Percentiles rank a stretch among this genome's conserved stretches.
Evolutionary conservation across 2,888 invertebrate species (phyloP).

Genomic region (Iselma pallidipennis): DNA sequence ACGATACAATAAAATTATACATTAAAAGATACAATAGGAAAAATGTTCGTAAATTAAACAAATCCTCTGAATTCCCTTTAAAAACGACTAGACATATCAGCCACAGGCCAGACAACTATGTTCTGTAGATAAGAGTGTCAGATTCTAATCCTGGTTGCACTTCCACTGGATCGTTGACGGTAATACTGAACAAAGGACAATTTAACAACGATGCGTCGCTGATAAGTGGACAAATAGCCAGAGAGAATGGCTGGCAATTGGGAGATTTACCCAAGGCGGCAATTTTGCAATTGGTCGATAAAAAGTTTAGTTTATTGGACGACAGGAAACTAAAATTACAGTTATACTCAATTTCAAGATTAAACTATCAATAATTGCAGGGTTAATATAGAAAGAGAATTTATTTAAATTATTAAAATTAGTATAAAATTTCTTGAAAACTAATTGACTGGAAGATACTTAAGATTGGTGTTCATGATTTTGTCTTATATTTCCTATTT

Average conservation of each 20-base stretch:
- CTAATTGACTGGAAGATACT: too few relatives aligned
- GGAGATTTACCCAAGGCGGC: neutral
- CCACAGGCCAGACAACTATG: neutral
- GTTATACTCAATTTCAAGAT: neutral
- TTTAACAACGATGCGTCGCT: slow-evolving; percentile 17
- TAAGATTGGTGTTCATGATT: too few relatives aligned
- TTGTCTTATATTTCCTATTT: neutral
- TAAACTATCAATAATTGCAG: neutral
- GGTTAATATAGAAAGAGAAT: neutral
- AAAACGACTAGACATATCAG: neutral
- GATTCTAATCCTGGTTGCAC: slow-evolving; percentile 20
- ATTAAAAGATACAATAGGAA: neutral
- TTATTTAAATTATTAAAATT: neutral
- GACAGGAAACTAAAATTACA: too few relatives aligned
- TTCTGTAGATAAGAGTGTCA: slow-evolving; percentile 23
- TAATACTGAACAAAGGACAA: slow-evolving; percentile 25
- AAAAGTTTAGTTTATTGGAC: neutral
- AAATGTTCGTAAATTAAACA: slow-evolving; percentile 24
- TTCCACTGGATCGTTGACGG: slow-evolving; percentile 8
- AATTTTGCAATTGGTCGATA: neutral
- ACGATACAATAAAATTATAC: neutral
- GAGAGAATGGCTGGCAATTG: neutral
- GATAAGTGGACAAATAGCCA: slow-evolving; percentile 25
- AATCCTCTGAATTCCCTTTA: slow-evolving; percentile 6
- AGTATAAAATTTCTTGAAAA: too few relatives aligned